phyloP scores from a whole-genome alignment of 1,140 invertebrate genomes.

The Nasonia vitripennis region DNA sequence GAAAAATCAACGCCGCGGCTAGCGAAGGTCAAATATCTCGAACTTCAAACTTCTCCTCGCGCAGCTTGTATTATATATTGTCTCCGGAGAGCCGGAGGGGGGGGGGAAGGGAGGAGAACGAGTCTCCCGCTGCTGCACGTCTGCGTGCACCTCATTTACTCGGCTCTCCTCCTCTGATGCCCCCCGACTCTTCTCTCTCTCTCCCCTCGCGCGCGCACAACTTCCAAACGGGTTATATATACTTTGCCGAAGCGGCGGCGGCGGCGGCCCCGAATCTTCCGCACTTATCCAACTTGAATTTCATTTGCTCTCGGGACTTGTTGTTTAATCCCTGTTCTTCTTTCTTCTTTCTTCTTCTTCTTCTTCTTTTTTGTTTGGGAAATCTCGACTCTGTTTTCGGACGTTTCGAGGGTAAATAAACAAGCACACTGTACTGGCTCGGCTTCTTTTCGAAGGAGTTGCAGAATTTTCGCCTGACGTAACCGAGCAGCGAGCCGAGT shows the following conservation, averaged over 20 bases:
- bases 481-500: not conserved
- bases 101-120: not conserved
- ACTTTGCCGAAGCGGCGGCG: constrained; percentile 36
- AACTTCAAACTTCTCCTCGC: constrained; percentile 33
- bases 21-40: constrained; percentile 49
- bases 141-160: constrained; percentile 46
- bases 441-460: not conserved
- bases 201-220: constrained; percentile 7
- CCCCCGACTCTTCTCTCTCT: constrained; percentile 6
- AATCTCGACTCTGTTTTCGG: not conserved
- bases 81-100: not conserved
- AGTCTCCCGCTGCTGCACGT: not conserved
- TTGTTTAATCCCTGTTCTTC: constrained; percentile 6
- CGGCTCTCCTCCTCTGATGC: constrained; percentile 2
- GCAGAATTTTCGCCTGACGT: not conserved
- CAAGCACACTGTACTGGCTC: not conserved
- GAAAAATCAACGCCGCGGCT: not conserved
- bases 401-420: not conserved
- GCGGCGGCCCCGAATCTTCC: constrained; percentile 36
- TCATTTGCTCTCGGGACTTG: constrained; percentile 42
- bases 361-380: constrained; percentile 2
- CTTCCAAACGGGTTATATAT: constrained; percentile 46
- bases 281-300: constrained; percentile 47
- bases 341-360: not conserved
- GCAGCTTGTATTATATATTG: constrained; percentile 20